A percentile compares a stretch with the other conserved stretches of the same genome.
These are phyloP conservation scores for Caenorhabditis japonica DNA, from an alignment of 2,888 invertebrate genomes.

Conservation along the genomic window DNA sequence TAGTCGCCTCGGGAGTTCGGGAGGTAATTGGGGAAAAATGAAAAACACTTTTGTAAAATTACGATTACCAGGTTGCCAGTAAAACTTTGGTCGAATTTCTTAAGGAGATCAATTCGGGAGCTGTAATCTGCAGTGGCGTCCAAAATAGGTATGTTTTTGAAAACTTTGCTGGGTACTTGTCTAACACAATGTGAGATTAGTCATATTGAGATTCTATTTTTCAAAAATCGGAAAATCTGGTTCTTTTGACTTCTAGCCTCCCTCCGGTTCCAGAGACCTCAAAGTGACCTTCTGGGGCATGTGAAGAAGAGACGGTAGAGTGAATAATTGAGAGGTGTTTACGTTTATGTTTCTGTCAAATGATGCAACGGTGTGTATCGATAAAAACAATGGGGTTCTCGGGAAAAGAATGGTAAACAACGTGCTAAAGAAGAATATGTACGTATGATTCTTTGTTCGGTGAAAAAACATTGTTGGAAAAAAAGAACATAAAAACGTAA, in stretches of 20 bases:
- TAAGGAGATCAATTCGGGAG: conserved; percentile 25
- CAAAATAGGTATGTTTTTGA: conserved; percentile 47
- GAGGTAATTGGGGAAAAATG: conserved; percentile 28
- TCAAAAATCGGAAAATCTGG: not conserved
- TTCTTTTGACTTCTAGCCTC: not conserved
- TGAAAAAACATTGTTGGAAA: too few relatives aligned
- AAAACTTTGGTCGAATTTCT: conserved; percentile 41
- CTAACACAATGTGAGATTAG: not conserved
- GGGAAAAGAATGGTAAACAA: conserved; percentile 31
- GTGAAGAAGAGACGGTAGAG: conserved; percentile 9
- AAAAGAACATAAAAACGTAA: too few relatives aligned
- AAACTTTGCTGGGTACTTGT: too few relatives aligned
- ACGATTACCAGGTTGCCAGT: conserved; percentile 24
- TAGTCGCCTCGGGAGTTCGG: conserved; percentile 60
- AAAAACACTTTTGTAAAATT: not conserved
- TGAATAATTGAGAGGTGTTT: conserved; percentile 37
- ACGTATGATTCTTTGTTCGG: conserved; percentile 47
- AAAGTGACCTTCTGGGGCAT: conserved; percentile 20
- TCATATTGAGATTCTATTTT: not conserved
- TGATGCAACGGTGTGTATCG: conserved; percentile 38
- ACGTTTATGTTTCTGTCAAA: conserved; percentile 43
- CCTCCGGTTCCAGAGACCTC: conserved; percentile 8
- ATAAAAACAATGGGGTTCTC: conserved; percentile 20
- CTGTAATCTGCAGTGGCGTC: conserved; percentile 42
- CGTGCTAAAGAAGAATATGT: conserved; percentile 44